Percentiles rank a stretch among this genome's conserved stretches.
Conservation (phyloP, 2,113 vertebrate genomes). For the Argyrosomus japonicus region DNA sequence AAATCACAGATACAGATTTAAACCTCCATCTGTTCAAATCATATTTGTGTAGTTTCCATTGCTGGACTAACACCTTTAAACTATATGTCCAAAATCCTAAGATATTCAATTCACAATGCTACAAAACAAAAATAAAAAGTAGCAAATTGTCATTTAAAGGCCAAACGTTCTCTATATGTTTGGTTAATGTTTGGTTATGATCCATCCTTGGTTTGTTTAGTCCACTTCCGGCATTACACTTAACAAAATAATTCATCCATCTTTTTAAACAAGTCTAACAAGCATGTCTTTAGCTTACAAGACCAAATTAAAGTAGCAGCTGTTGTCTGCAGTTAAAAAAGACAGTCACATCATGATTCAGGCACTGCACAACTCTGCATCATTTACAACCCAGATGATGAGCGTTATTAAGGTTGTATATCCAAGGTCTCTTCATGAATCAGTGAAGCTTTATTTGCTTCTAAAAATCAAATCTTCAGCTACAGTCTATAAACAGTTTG, state of each 20-base stretch:
- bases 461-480: not conserved
- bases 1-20: not conserved
- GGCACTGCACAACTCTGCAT: not conserved
- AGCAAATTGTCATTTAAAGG: not conserved
- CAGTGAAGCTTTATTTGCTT: not conserved
- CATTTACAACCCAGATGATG: slow-evolving; percentile 26
- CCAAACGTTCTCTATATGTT: not conserved
- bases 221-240: not conserved
- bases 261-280: slow-evolving; percentile 12
- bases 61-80: not conserved
- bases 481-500: not conserved
- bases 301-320: slow-evolving; percentile 24
- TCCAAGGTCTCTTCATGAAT: slow-evolving; percentile 12
- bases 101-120: not conserved
- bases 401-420: slow-evolving; percentile 16
- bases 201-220: not conserved
- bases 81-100: not conserved
- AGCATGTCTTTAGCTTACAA: slow-evolving; percentile 13
- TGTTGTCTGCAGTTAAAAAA: slow-evolving; percentile 40
- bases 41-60: not conserved
- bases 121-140: not conserved
- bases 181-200: not conserved
- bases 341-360: slow-evolving; percentile 20
- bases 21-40: not conserved
- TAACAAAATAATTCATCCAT: not conserved